Evolutionary conservation across 2,888 invertebrate genomes (phyloP), one percentile per base, ranked within the genome.

Genomic region (Thereva unica): DNA sequence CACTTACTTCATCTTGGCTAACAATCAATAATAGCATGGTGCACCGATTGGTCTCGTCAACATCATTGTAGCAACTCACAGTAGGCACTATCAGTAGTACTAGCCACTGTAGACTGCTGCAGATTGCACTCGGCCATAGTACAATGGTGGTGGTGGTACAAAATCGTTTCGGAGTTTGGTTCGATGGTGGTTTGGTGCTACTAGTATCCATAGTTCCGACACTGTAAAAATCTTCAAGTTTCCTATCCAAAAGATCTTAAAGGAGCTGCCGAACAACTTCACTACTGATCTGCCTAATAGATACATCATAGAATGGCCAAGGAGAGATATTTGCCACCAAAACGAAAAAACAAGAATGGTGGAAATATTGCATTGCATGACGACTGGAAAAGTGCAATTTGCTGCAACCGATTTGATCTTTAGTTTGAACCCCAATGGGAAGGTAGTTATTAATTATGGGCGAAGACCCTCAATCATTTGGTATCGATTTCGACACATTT

Each of bases 401-500:
- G 38, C 41, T 55, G 54, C 45, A 64, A 64, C 45, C 54, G 64
- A 64, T 64, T 54, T 64, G 54, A 64, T 54, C 64, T 53, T 23
- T 34, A 54, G 42, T 64, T 45, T 50, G 61, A 50, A 50, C 61
- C 50, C 50, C 42, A 12, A 23, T 23, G 23, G 23, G 23, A 34
- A 40, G 40, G 40, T 54, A 53, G 47, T 45, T 64, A 64, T 47
- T 64, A 64, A 64, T 55, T 54, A 64, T 52, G 38, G 38, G n/a
- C 38, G 34, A 37, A 55, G 54, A 23, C 40, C 55, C 66, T 59
- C 57, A 66, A 52, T 66, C 66, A 53, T 57, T 44, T 57, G 10
- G 52, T 44, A 59, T 59, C 53, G 59, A 66, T 66, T 66, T 57
- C 66, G 59, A 66, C 66, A 66, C 57, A 66, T 66, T 57, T 38